Evolutionary conservation across 2,888 invertebrate genomes (phyloP), one percentile per base, ranked within the genome.

Genomic region (Neoscelio sp.): DNA sequence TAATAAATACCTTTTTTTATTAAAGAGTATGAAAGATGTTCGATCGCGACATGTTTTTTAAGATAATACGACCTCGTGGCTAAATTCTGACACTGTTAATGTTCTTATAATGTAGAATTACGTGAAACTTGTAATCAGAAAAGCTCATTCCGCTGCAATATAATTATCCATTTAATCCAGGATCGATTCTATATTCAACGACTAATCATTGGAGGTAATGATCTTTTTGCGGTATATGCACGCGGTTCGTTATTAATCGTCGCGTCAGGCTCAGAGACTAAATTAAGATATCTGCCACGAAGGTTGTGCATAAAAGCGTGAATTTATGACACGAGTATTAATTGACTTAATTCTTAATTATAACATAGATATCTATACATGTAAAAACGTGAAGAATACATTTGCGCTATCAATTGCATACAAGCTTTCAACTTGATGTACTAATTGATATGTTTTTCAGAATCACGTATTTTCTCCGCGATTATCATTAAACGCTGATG

Each of bases 401-500:
- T 17, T 18, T 17, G 38, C 28, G 48, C 44, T 23, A 18, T 28
- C 18, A 48, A 46, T 67, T 40, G 71, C 48, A 60, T 35, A 65
- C 50, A 26, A 52, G 58, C 52, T 71, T 73, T 71, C 75, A 75
- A 60, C 73, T 48, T 33, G 83, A 73, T 67, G 78, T 82, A 82
- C 80, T 85, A 85, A 85, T 85, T 84, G 82, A 80, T 80, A 83
- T 80, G 80, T 84, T 84, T 80, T 80, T 80, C 83, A 80, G 71
- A 79, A 56, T 38, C 67, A 30, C 40, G 73, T 74, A 35, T 76
- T 78, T 80, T 76, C 60, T 70, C 68, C 40, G 56, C 44, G 78
- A 48, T 67, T 76, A 82, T 83, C 82, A 82, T 84, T 85, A 82
- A 79, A 67, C 56, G 74, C 80, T 82, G 85, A 84, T 85, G 80